Percentiles rank a stretch among this genome's conserved stretches.
These are phyloP conservation scores for Drosophila infuscata DNA, from an alignment of 2,888 invertebrate species.

Conservation along the genomic window DNA sequence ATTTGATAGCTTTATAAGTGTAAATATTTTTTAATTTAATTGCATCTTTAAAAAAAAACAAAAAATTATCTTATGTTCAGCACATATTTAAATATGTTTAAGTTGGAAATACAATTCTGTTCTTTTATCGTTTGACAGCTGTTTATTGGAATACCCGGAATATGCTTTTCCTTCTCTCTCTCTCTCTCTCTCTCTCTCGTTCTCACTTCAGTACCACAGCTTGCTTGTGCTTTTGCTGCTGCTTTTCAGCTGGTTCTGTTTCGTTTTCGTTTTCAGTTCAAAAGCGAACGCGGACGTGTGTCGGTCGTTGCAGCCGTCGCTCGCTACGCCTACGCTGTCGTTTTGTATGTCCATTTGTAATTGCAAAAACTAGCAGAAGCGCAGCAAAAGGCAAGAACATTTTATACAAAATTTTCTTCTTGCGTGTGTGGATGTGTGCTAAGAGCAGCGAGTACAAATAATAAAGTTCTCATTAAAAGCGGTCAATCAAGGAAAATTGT, in stretches of 20 bases:
- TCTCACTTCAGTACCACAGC: slow-evolving; percentile 19
- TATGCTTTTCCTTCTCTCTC: slow-evolving; percentile 9
- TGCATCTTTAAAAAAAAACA: background rate
- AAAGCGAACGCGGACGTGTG: slow-evolving; percentile 63
- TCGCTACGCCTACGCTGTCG: slow-evolving; percentile 56
- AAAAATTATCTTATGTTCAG: background rate
- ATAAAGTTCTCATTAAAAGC: slow-evolving; percentile 33
- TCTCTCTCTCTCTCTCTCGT: slow-evolving; percentile 16
- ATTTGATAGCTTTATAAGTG: background rate
- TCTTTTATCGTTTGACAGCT: background rate
- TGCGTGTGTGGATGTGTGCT: slow-evolving; percentile 33
- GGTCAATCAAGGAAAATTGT: slow-evolving; percentile 31
- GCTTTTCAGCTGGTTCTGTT: slow-evolving; percentile 40
- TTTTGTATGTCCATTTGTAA: slow-evolving; percentile 62
- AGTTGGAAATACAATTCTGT: background rate
- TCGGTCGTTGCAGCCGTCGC: slow-evolving; percentile 60
- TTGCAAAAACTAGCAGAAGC: slow-evolving; percentile 65
- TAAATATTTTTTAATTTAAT: background rate
- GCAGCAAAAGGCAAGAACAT: slow-evolving; percentile 48
- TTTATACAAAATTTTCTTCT: slow-evolving; percentile 56
- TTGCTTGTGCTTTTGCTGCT: slow-evolving; percentile 46
- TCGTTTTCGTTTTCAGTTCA: slow-evolving; percentile 56
- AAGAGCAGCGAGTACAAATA: slow-evolving; percentile 28
- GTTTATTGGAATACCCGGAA: slow-evolving; percentile 35
- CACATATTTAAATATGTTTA: background rate